Conservation (phyloP, 2,888 invertebrate genomes). For the Agonum fuliginosum region DNA sequence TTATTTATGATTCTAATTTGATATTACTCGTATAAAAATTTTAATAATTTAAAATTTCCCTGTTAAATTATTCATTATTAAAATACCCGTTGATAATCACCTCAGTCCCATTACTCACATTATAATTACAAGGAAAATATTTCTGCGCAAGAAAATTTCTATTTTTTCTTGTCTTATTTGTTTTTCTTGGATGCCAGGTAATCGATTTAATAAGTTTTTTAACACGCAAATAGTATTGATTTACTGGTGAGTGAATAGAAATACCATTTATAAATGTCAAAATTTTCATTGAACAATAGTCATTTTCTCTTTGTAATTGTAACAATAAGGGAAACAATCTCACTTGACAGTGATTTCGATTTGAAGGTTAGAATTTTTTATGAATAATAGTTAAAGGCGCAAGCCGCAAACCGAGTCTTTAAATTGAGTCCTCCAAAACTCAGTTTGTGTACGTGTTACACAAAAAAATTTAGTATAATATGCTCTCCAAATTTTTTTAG, state of each 20-base stretch:
- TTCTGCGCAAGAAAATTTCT: conserved; percentile 1
- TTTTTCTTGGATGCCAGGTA: conserved; percentile 7
- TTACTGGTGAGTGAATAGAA: conserved; percentile 6
- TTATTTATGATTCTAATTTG: too few relatives aligned
- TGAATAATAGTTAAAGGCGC: too few relatives aligned
- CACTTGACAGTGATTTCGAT: background rate
- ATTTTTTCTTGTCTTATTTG: conserved; percentile 22
- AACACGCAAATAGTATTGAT: conserved; percentile 39
- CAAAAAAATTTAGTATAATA: too few relatives aligned
- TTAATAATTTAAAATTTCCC: background rate
- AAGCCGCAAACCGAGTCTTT: too few relatives aligned
- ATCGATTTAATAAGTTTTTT: conserved; percentile 30
- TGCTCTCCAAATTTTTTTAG: too few relatives aligned
- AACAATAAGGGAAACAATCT: conserved; percentile 14
- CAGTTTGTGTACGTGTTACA: too few relatives aligned
- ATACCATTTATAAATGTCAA: conserved; percentile 39
- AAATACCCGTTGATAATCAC: background rate
- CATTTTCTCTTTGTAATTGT: background rate
- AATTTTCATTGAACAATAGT: conserved; percentile 13
- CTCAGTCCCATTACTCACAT: background rate
- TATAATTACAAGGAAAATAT: background rate
- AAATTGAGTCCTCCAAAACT: too few relatives aligned
- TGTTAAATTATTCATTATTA: conserved; percentile 19
- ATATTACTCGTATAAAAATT: too few relatives aligned
- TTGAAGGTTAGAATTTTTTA: too few relatives aligned